Conservation (phyloP, 2,113 vertebrate genomes). For the Ictalurus punctatus region DNA sequence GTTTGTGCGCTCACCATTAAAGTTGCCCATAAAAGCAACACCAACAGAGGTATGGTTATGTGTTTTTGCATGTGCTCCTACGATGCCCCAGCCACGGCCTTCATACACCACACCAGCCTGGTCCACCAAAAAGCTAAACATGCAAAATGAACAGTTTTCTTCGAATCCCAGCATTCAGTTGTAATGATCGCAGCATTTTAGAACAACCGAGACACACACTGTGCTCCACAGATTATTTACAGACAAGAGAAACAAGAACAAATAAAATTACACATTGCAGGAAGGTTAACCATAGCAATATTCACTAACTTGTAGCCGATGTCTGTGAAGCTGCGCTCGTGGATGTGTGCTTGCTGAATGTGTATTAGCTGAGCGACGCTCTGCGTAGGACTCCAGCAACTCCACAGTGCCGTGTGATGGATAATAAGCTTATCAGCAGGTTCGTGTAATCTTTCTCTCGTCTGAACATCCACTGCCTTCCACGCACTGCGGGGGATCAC, state of each 20-base stretch:
- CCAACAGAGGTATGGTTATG: slow-evolving; percentile 75
- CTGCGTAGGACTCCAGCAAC: slow-evolving; percentile 45
- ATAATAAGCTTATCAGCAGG: slow-evolving; percentile 61
- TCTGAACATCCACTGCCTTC: slow-evolving; percentile 59
- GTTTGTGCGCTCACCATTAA: slow-evolving; percentile 65
- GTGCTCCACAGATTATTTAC: neutral
- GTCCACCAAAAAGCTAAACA: slow-evolving; percentile 75
- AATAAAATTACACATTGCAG: neutral
- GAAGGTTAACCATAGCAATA: neutral
- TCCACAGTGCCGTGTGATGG: slow-evolving; percentile 68
- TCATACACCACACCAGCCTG: slow-evolving; percentile 75
- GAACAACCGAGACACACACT: neutral
- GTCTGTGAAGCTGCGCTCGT: slow-evolving; percentile 66
- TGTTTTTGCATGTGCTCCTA: slow-evolving; percentile 72
- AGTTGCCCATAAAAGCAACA: slow-evolving; percentile 78
- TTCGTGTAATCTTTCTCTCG: slow-evolving; percentile 42
- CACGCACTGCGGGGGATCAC: slow-evolving; percentile 61
- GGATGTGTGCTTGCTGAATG: slow-evolving; percentile 69
- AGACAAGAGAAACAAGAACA: neutral
- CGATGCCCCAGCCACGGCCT: slow-evolving; percentile 76
- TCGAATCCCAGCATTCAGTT: neutral
- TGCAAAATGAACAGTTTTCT: neutral
- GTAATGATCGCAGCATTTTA: neutral
- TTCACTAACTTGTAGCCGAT: slow-evolving; percentile 76
- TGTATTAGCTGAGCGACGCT: slow-evolving; percentile 43